Evolutionary conservation across 2,797 vertebrate species (phyloP).

Genomic region (Hypotaenidia okinawae): DNA sequence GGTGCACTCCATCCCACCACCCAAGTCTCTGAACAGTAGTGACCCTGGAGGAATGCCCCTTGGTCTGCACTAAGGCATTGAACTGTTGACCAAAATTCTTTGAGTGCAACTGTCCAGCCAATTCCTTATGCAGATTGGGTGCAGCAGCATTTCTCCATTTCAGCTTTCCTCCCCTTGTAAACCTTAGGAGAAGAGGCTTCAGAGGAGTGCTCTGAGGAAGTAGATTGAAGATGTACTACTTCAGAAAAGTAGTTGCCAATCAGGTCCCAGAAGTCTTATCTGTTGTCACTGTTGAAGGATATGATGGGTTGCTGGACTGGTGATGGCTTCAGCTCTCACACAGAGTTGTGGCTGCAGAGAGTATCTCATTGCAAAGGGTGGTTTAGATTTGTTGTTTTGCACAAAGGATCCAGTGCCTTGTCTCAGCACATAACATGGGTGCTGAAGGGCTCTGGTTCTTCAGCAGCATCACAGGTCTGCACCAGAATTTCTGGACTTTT

Average conservation of each 20-base stretch:
- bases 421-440: neutral
- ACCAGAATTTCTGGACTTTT: neutral
- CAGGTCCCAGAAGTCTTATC: neutral
- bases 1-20: too few relatives aligned
- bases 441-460: neutral
- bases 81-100: too few relatives aligned
- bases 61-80: too few relatives aligned
- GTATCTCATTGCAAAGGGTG: neutral
- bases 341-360: neutral
- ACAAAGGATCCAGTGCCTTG: neutral
- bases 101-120: too few relatives aligned
- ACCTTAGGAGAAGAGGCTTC: neutral
- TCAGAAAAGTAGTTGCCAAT: neutral
- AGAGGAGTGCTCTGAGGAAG: neutral
- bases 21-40: too few relatives aligned
- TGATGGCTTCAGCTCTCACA: neutral
- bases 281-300: neutral
- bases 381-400: neutral
- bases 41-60: too few relatives aligned
- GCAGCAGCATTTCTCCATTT: neutral
- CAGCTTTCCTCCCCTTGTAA: neutral
- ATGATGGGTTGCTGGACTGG: neutral
- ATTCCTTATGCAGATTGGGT: too few relatives aligned
- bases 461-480: neutral
- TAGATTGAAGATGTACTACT: neutral